Evolutionary conservation across 2,888 invertebrate genomes (phyloP).

Genomic region (Bedellia somnulentella): DNA sequence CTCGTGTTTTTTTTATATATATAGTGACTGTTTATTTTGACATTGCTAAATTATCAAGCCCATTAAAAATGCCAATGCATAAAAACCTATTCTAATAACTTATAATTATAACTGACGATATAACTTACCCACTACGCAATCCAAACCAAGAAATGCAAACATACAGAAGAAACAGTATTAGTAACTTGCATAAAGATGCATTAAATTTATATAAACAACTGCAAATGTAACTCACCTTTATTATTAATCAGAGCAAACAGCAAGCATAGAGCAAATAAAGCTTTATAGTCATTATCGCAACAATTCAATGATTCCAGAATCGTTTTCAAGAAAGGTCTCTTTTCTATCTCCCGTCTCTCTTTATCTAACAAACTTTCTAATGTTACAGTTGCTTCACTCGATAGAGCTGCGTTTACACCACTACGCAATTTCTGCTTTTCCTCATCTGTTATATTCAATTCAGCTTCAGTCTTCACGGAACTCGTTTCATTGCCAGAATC

Average conservation of each 20-base stretch:
- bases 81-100: too few relatives aligned
- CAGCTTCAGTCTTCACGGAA: slow-evolving; percentile 36
- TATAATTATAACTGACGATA: too few relatives aligned
- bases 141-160: too few relatives aligned
- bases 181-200: background rate
- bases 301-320: slow-evolving; percentile 86
- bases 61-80: too few relatives aligned
- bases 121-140: too few relatives aligned
- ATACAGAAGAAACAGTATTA: too few relatives aligned
- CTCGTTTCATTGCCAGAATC: slow-evolving; percentile 45
- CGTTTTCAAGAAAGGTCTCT: slow-evolving; percentile 85
- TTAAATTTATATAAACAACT: background rate
- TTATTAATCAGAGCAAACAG: slow-evolving; percentile 93
- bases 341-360: slow-evolving; percentile 47
- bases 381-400: slow-evolving; percentile 19
- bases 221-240: slow-evolving; percentile 68
- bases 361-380: slow-evolving; percentile 32
- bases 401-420: slow-evolving; percentile 17
- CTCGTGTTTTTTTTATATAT: too few relatives aligned
- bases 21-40: too few relatives aligned
- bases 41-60: too few relatives aligned
- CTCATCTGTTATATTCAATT: slow-evolving; percentile 87
- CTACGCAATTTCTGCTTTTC: slow-evolving; percentile 75
- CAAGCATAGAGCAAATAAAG: slow-evolving; percentile 87
- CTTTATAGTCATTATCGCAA: slow-evolving; percentile 90